A percentile compares a stretch with the other conserved stretches of the same genome.
Evolutionary conservation across 2,888 invertebrate species (phyloP).

Genomic region (Pammene fasciana): DNA sequence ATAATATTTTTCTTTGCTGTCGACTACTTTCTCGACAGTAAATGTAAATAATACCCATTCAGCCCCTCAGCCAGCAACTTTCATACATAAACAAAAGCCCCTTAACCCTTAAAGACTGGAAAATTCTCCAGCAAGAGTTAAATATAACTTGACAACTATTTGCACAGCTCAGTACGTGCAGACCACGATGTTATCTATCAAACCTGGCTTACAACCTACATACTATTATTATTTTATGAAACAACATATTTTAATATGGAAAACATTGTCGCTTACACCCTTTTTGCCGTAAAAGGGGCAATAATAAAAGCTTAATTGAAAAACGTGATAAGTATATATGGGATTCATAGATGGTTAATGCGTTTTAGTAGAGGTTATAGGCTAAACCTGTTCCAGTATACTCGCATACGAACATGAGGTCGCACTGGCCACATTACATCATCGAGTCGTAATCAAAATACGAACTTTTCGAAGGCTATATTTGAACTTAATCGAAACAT

Average conservation of each 20-base stretch:
- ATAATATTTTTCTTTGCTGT: background rate
- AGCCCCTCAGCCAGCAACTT: background rate
- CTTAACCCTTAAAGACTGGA: constrained; percentile 13
- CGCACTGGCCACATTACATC: constrained; percentile 63
- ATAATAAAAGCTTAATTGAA: constrained; percentile 3
- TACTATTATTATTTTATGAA: background rate
- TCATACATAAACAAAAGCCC: constrained; percentile 1
- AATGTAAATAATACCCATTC: background rate
- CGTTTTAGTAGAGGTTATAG: constrained; percentile 2
- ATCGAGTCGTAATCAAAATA: constrained; percentile 46
- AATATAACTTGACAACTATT: constrained; percentile 26
- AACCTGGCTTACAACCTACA: constrained; percentile 35
- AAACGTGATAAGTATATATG: constrained; percentile 4
- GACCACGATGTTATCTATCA: constrained; percentile 34
- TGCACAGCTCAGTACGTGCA: constrained; percentile 27
- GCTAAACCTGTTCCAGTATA: constrained; percentile 53
- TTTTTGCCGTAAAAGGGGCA: background rate
- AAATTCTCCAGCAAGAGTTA: constrained; percentile 25
- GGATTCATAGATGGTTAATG: constrained; percentile 9
- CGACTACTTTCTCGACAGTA: background rate
- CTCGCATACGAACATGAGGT: constrained; percentile 59
- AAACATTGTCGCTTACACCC: background rate
- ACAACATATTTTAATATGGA: constrained; percentile 9
- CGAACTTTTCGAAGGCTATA: constrained; percentile 42
- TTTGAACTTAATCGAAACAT: constrained; percentile 33